phyloP scores from a whole-genome alignment of 2,888 invertebrate genomes.

The Coleophora deauratella region DNA sequence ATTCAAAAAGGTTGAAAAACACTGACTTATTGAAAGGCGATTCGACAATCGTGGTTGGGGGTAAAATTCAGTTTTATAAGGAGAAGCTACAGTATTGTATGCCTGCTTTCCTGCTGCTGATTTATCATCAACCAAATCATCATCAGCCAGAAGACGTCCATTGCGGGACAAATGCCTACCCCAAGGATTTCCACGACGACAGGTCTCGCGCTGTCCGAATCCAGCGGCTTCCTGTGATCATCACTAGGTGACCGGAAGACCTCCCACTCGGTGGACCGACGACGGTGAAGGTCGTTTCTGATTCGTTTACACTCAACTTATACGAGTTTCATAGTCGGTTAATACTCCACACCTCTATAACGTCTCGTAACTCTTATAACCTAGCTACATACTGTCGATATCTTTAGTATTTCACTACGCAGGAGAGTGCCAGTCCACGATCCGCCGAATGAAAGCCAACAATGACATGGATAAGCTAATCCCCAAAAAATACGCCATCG shows the following conservation, averaged over 20 bases:
- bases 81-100: not conserved
- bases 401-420: too few species aligned
- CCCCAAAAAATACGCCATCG: too few species aligned
- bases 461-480: too few species aligned
- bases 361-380: too few species aligned
- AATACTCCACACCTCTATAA: too few species aligned
- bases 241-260: constrained; percentile 21
- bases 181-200: constrained; percentile 22
- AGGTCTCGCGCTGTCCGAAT: constrained; percentile 38
- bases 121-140: not conserved
- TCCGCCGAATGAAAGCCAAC: too few species aligned
- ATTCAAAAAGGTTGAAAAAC: too few species aligned
- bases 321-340: too few species aligned
- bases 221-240: constrained; percentile 29
- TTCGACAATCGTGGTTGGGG: not conserved
- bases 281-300: too few species aligned
- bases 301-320: too few species aligned
- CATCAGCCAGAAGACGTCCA: not conserved
- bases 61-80: not conserved
- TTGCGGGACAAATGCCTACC: not conserved
- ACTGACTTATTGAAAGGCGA: not conserved
- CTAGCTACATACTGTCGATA: too few species aligned
- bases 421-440: too few species aligned
- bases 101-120: not conserved
- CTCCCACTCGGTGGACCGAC: constrained; percentile 32